Conservation (phyloP, 2,113 vertebrate genomes). For the Charadrius vociferus region DNA sequence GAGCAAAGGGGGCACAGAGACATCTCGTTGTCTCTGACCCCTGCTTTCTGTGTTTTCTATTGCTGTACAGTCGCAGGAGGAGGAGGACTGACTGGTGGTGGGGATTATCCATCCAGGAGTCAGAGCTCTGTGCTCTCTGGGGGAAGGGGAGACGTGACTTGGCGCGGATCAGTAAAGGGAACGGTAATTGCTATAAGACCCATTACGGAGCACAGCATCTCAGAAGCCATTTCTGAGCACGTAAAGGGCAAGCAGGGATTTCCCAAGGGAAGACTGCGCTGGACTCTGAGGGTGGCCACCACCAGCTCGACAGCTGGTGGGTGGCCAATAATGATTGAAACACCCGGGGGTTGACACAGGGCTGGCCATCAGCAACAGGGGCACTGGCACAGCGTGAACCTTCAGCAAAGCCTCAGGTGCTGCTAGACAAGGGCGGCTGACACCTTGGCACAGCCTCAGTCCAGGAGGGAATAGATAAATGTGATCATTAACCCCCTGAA, state of each 20-base stretch:
- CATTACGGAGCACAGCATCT: background rate
- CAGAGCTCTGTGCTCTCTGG: background rate
- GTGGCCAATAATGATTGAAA: background rate
- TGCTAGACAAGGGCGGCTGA: accelerated
- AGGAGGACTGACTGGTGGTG: background rate
- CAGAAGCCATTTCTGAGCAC: background rate
- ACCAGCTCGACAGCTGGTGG: accelerated
- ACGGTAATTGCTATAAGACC: background rate
- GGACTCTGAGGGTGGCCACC: background rate
- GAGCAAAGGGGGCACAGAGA: background rate
- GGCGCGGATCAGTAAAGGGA: background rate
- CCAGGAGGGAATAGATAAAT: background rate
- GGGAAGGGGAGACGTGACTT: background rate
- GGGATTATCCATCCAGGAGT: background rate
- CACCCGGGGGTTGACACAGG: background rate
- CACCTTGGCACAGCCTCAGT: background rate
- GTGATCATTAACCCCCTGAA: background rate
- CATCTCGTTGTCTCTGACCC: background rate
- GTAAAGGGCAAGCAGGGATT: background rate
- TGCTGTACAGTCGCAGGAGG: background rate
- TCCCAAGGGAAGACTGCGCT: background rate
- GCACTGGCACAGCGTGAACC: background rate
- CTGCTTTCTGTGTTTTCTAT: background rate
- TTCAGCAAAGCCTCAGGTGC: background rate
- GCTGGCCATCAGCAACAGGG: background rate